phyloP scores from a whole-genome alignment of 2,888 invertebrate genomes.

The Quadroppia sp. region DNA sequence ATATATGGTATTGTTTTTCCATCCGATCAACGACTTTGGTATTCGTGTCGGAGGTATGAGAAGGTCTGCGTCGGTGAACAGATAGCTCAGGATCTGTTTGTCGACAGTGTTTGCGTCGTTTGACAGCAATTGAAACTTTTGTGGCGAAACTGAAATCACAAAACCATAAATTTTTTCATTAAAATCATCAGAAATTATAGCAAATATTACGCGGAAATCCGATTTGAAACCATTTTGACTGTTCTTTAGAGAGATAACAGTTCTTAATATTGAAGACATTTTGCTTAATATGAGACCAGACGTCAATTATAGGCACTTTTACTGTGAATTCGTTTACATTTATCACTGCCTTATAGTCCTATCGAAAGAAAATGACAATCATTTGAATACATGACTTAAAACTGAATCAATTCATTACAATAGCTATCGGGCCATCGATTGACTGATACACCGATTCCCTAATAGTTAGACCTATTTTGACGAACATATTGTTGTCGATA shows the following conservation, averaged over 20 bases:
- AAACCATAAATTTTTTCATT: no score
- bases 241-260: not conserved
- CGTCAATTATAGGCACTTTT: not conserved
- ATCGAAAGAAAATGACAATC: not conserved
- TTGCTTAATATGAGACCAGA: conserved; percentile 2
- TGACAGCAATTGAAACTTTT: not conserved
- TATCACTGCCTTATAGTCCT: not conserved
- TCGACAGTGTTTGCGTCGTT: not conserved
- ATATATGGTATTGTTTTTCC: not conserved
- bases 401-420: not conserved
- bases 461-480: not conserved
- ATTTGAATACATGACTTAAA: not conserved
- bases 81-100: conserved; percentile 1
- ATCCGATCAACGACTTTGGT: not conserved
- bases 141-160: not conserved
- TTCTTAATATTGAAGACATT: not conserved
- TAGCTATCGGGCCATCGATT: not conserved
- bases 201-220: not conserved
- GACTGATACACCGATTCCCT: not conserved
- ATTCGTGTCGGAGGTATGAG: not conserved
- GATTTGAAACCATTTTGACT: not conserved
- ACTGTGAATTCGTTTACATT: conserved; percentile 1
- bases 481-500: not conserved
- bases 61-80: not conserved
- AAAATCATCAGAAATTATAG: not conserved